Evolutionary conservation across 2,797 vertebrate species (phyloP).

Genomic region (Channa striata): DNA sequence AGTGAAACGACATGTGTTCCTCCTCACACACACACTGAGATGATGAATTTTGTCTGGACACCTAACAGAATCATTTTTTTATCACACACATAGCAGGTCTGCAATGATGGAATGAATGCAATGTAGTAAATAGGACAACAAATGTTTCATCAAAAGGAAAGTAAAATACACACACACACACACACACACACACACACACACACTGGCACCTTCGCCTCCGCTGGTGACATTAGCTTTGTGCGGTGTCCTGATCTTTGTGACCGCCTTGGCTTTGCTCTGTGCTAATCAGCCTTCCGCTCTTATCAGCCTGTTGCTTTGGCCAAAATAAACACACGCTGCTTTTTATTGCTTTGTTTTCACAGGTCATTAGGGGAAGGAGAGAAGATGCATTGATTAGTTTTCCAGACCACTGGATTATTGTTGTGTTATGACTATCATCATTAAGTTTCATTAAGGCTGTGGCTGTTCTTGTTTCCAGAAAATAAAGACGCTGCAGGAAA

Average conservation of each 20-base stretch:
- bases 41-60: conserved; percentile 43
- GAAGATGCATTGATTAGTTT: conserved; percentile 82
- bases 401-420: conserved; percentile 81
- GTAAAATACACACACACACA: conserved; percentile 16
- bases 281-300: conserved; percentile 75
- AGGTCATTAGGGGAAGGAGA: conserved; percentile 79
- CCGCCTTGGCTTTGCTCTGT: conserved; percentile 48
- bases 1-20: conserved; percentile 59
- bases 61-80: conserved; percentile 40
- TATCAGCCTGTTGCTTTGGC: conserved; percentile 78
- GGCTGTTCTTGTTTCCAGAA: conserved; percentile 72
- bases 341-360: conserved; percentile 84
- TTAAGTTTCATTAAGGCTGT: conserved; percentile 79
- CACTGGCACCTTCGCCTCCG: conserved; percentile 29
- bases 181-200: conserved; percentile 9
- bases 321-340: conserved; percentile 83
- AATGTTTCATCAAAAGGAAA: background rate
- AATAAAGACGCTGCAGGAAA: conserved; percentile 73
- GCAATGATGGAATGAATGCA: conserved; percentile 1
- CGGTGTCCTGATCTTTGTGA: conserved; percentile 48
- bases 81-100: background rate
- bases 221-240: conserved; percentile 54
- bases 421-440: conserved; percentile 83
- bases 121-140: background rate
- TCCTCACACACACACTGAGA: conserved; percentile 41